These are phyloP conservation scores for Turritopsis rubra DNA, from an alignment of 30 jellyfish, hydroid and myxozoan species.

Conservation along the genomic window DNA sequence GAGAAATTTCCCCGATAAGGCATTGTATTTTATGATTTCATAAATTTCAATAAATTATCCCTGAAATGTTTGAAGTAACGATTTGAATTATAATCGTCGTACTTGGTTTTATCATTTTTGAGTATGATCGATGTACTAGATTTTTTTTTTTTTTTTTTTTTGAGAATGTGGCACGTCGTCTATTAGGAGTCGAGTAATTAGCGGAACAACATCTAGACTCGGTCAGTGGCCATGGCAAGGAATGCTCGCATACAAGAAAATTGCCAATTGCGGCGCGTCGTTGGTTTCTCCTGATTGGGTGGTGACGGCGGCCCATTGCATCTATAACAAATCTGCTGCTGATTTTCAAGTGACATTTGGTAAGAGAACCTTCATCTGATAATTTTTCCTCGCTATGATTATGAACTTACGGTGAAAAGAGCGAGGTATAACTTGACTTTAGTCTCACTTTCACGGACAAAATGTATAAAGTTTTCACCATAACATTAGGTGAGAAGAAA, in stretches of 20 bases:
- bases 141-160: not conserved
- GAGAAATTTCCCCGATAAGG: too few relatives aligned
- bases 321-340: not conserved
- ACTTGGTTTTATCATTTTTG: too few relatives aligned
- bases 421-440: too few relatives aligned
- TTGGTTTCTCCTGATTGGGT: not conserved
- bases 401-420: too few relatives aligned
- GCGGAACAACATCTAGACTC: not conserved
- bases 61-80: too few relatives aligned
- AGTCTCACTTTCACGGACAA: too few relatives aligned
- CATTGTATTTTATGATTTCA: too few relatives aligned
- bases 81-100: too few relatives aligned
- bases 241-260: not conserved
- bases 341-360: slow-evolving; percentile 1
- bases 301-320: slow-evolving; percentile 1
- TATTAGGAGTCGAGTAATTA: not conserved
- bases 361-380: not conserved
- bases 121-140: not conserved
- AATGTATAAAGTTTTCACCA: too few relatives aligned
- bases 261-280: not conserved
- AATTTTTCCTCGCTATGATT: too few relatives aligned
- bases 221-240: slow-evolving; percentile 22
- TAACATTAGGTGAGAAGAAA: too few relatives aligned
- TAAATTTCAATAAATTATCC: too few relatives aligned
- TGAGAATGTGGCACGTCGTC: not conserved